Conservation (phyloP, 2,888 invertebrate species). For the Lasioglossum morio region DNA sequence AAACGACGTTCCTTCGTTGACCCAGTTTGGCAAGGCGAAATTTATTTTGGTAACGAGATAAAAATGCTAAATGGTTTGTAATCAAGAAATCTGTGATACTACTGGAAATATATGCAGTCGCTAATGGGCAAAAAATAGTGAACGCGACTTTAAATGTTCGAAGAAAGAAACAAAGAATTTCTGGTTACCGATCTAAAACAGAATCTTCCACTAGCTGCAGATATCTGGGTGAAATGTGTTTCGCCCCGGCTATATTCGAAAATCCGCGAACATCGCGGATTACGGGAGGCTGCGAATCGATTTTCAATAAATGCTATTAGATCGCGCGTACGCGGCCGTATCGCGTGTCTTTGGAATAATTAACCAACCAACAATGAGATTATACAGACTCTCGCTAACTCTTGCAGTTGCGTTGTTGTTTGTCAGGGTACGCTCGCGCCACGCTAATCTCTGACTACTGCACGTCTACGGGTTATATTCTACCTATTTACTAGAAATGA, state of each 20-base stretch:
- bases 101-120: background rate
- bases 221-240: background rate
- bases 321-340: conserved; percentile 9
- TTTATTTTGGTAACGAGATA: background rate
- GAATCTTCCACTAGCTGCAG: background rate
- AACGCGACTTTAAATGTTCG: background rate
- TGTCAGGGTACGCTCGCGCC: conserved; percentile 42
- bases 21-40: background rate
- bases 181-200: background rate
- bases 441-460: conserved; percentile 34
- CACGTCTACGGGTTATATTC: background rate
- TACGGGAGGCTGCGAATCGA: conserved; percentile 25
- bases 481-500: background rate
- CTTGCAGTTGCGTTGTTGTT: conserved; percentile 43
- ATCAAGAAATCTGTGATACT: background rate
- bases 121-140: background rate
- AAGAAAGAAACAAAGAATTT: background rate
- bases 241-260: background rate
- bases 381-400: conserved; percentile 38
- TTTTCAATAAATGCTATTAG: conserved; percentile 32
- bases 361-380: conserved; percentile 57
- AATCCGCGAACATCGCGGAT: conserved; percentile 4
- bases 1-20: background rate
- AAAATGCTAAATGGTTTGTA: background rate
- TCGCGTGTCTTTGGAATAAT: conserved; percentile 44